Percentiles rank a stretch among this genome's conserved stretches.
These are phyloP conservation scores for Sciurus vulgaris DNA, from an alignment of 2,797 vertebrate species.

Conservation along the genomic window DNA sequence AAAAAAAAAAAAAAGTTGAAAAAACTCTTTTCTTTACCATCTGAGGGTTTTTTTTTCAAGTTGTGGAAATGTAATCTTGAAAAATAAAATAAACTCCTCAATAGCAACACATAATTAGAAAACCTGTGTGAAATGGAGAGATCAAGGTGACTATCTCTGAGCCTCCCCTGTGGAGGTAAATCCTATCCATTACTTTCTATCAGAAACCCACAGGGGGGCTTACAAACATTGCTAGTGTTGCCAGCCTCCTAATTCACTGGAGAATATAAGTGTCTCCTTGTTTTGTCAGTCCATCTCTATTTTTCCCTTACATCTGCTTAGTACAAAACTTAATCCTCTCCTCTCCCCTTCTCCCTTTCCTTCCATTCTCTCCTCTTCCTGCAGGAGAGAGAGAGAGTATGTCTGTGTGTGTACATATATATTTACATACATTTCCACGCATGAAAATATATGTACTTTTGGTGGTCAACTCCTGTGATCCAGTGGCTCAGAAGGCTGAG, in stretches of 20 bases:
- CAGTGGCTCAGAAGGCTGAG: too few relatives aligned
- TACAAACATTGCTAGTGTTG: not conserved
- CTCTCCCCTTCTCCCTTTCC: not conserved
- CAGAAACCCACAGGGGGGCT: not conserved
- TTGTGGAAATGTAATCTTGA: constrained; percentile 55
- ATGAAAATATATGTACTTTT: not conserved
- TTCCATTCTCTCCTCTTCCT: not conserved
- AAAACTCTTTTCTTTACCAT: constrained; percentile 68
- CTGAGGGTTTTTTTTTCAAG: constrained; percentile 65
- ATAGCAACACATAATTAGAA: constrained; percentile 61
- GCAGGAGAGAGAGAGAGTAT: not conserved
- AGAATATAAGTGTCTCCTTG: not conserved
- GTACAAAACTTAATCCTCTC: not conserved
- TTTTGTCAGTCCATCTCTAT: not conserved
- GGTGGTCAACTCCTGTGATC: too few relatives aligned
- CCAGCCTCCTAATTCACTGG: not conserved
- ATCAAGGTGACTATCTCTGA: not conserved
- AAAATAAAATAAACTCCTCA: constrained; percentile 62
- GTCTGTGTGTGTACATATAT: not conserved
- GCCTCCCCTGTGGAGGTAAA: not conserved
- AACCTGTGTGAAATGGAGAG: not conserved
- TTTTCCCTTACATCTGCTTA: not conserved
- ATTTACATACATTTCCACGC: not conserved
- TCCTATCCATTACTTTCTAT: not conserved
- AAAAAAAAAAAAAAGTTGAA: too few relatives aligned